These are phyloP conservation scores for Drosophila miranda DNA, from an alignment of 1,140 invertebrate species.

Conservation along the genomic window DNA sequence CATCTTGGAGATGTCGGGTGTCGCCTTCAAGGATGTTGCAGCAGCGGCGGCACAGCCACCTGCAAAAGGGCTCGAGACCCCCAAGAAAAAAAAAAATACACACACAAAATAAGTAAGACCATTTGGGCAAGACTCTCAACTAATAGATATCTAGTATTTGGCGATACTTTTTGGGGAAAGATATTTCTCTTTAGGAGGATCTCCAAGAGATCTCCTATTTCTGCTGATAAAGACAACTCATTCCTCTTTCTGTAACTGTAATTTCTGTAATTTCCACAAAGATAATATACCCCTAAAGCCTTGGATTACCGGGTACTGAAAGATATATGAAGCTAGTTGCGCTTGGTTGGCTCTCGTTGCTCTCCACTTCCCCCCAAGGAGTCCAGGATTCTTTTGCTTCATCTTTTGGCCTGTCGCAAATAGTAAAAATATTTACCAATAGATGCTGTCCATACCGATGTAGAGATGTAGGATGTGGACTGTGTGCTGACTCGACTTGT, in stretches of 20 bases:
- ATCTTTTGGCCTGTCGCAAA: slow-evolving; percentile 51
- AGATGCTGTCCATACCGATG: slow-evolving; percentile 36
- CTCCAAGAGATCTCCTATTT: too few relatives aligned
- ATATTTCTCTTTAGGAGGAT: background rate
- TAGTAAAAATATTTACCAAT: slow-evolving; percentile 76
- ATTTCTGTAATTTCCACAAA: too few relatives aligned
- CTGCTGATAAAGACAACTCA: too few relatives aligned
- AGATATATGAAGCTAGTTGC: slow-evolving; percentile 46
- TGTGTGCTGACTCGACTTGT: slow-evolving; percentile 38
- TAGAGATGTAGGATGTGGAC: background rate
- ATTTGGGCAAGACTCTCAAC: too few relatives aligned
- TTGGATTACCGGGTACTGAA: background rate
- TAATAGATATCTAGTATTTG: too few relatives aligned
- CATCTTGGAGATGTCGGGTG: slow-evolving; percentile 37
- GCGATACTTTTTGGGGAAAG: background rate
- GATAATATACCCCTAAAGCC: too few relatives aligned
- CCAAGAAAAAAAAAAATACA: background rate
- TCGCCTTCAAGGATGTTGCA: slow-evolving; percentile 17
- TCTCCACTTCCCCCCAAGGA: background rate
- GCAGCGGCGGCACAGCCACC: slow-evolving; percentile 22
- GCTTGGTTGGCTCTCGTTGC: background rate
- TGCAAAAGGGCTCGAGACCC: slow-evolving; percentile 14
- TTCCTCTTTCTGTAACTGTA: too few relatives aligned
- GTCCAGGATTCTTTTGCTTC: slow-evolving; percentile 2
- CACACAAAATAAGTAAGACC: slow-evolving; percentile 6